Evolutionary conservation across 2,113 vertebrate genomes (phyloP).

Genomic region (Poeciliopsis turrubarensis): DNA sequence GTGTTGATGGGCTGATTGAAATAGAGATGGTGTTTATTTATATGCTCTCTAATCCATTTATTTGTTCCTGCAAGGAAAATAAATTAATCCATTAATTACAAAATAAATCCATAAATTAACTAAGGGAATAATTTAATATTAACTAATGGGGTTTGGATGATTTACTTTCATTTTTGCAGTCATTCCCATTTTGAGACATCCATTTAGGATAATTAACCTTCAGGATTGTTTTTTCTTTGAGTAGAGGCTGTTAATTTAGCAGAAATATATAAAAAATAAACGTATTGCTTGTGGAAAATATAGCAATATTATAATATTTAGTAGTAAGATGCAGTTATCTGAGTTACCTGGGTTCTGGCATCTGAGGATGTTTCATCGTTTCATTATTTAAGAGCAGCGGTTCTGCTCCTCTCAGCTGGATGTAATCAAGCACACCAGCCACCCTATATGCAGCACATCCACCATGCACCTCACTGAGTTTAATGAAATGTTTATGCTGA

Average conservation of each 20-base stretch:
- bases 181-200: conserved; percentile 17
- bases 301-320: no score
- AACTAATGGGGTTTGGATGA: not conserved
- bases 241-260: not conserved
- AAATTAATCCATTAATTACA: not conserved
- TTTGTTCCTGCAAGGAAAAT: not conserved
- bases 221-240: not conserved
- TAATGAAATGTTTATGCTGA: conserved; percentile 20
- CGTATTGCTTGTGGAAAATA: no score
- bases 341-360: no score
- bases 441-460: conserved; percentile 14
- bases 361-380: not conserved
- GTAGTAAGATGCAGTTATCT: no score
- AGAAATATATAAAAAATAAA: not conserved
- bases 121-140: not conserved
- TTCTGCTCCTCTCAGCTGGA: conserved; percentile 10
- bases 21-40: not conserved
- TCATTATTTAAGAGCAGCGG: conserved; percentile 1
- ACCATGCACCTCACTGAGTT: conserved; percentile 29
- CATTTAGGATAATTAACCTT: not conserved
- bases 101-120: not conserved
- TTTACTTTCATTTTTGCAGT: not conserved
- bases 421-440: conserved; percentile 15
- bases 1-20: not conserved
- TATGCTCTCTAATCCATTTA: not conserved